Base-by-base conservation (phyloP, 2,113 vertebrate genomes). In the Lamprologus sp. region DNA sequence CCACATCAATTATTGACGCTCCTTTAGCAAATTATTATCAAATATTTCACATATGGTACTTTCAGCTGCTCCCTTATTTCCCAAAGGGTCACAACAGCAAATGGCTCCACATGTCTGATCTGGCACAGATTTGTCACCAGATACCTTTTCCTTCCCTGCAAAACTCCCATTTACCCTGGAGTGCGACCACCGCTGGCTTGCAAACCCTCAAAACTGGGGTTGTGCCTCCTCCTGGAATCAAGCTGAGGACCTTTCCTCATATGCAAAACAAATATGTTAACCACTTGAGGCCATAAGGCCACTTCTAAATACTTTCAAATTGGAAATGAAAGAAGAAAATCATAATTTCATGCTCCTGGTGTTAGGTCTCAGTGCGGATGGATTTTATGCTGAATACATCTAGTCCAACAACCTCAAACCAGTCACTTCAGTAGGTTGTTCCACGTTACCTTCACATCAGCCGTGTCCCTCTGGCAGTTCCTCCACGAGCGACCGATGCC, bases 401-500 rank as follows among this genome's bases (percentile, higher is more conserved):
- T 77, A 49, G 26, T 49, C 45, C 9, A 77, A 77, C 17, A 77
- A 49, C 28, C 26, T 77, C 15, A 77, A 77, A 77, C 45, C 73
- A 77, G 73, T 8, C 45, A 77, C 73, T 77, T 51, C 45, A 77
- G 11, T 26, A 4, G 15, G 9, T 53, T 9, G 3, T 7, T 77
- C 45, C n/a, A n/a, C 17, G 4, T 82, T 93, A 99, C 99, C 97
- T 99, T 99, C 37, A 99, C 98, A 86, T 99, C 99, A 33, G 98
- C 98, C 3, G 99, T 99, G 94, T 99, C 98, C 90, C 99, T 97
- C 95, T 99, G 99, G 93, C 98, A 98, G 90, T 98, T 99, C 94
- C 98, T 97, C 99, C 99, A 99, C 13, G 98, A 98, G 45, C 97
- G 97, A 35, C 98, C 97, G 42, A 99, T 97, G 7, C 98, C 98